These are phyloP conservation scores for Ophonus ardosiacus DNA, from an alignment of 2,888 invertebrate genomes.

Conservation along the genomic window DNA sequence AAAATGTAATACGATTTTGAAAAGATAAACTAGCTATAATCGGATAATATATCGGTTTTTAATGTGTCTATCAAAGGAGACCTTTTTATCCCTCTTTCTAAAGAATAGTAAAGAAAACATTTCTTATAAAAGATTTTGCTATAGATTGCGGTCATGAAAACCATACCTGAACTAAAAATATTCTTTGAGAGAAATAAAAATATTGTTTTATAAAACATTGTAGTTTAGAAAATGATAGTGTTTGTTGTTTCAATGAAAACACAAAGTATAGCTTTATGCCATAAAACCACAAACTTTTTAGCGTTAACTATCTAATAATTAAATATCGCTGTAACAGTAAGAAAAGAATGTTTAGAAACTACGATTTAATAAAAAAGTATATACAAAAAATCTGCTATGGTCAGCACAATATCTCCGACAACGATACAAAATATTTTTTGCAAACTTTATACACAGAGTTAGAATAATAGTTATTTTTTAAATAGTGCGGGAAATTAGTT, in stretches of 20 bases:
- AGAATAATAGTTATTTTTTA: too few relatives aligned
- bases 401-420: too few relatives aligned
- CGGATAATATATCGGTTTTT: slow-evolving; percentile 44
- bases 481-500: too few relatives aligned
- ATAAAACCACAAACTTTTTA: background rate
- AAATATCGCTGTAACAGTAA: too few relatives aligned
- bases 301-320: too few relatives aligned
- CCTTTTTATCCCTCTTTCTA: slow-evolving; percentile 15
- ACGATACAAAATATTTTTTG: too few relatives aligned
- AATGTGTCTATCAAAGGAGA: background rate
- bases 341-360: too few relatives aligned
- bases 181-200: background rate
- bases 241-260: background rate
- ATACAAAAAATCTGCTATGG: too few relatives aligned
- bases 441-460: too few relatives aligned
- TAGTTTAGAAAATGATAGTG: background rate
- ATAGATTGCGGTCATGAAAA: background rate
- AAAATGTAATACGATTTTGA: slow-evolving; percentile 30
- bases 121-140: background rate
- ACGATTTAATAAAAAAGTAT: too few relatives aligned
- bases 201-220: background rate
- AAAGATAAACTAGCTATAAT: slow-evolving; percentile 19
- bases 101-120: background rate
- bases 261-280: background rate
- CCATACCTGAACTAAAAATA: background rate